Percentiles rank a stretch among this genome's conserved stretches.
These are phyloP conservation scores for Phaedon cochleariae DNA, from an alignment of 2,888 invertebrate genomes.

Conservation along the genomic window DNA sequence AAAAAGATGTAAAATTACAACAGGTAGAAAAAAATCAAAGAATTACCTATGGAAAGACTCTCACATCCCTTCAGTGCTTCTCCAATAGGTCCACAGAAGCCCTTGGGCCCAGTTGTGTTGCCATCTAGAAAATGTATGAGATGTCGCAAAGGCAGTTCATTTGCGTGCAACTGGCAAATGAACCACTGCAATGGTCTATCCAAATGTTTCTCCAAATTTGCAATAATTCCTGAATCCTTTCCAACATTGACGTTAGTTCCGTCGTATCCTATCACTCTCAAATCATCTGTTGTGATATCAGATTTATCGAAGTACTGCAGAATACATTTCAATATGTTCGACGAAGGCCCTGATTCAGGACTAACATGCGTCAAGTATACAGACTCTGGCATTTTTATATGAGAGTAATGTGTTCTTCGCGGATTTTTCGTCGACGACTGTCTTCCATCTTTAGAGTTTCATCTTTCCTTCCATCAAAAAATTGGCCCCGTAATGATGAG, in stretches of 20 bases:
- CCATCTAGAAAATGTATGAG: not conserved
- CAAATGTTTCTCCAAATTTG: not conserved
- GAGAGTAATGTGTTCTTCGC: not conserved
- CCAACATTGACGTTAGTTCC: not conserved
- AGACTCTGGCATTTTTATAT: not conserved
- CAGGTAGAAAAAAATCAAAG: not conserved
- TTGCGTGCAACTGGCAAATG: not conserved
- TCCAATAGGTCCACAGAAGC: not conserved
- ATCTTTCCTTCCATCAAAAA: not conserved
- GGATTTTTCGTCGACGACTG: not conserved
- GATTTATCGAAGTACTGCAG: not conserved
- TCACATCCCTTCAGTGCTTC: not conserved
- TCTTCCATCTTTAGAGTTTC: not conserved
- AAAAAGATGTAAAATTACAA: too few relatives aligned
- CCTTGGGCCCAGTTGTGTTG: not conserved
- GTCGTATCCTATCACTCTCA: not conserved
- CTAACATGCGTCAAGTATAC: slow-evolving; percentile 3
- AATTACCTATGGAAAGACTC: not conserved
- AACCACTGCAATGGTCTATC: slow-evolving; percentile 5
- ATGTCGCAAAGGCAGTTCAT: slow-evolving; percentile 8
- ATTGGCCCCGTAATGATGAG: not conserved
- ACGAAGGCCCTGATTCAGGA: not conserved
- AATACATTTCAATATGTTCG: not conserved
- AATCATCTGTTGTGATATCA: not conserved
- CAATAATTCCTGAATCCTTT: not conserved